phyloP scores from a whole-genome alignment of 2,888 invertebrate species.

The Tipula vernalis region DNA sequence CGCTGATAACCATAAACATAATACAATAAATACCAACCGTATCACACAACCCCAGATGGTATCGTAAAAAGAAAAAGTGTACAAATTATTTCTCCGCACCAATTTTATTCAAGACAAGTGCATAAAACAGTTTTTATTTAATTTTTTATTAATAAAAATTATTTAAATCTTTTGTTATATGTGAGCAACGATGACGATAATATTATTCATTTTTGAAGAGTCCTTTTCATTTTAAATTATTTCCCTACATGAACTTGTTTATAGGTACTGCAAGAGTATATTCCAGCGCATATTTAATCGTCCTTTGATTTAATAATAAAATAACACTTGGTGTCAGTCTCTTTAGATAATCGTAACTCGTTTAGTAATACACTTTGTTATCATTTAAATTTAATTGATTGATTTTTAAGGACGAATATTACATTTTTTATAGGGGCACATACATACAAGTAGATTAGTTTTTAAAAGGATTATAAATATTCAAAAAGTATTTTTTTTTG shows the following conservation, averaged over 20 bases:
- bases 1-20: neutral
- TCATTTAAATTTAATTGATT: neutral
- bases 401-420: neutral
- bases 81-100: neutral
- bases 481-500: neutral
- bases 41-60: neutral
- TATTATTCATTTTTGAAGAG: neutral
- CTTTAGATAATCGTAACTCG: neutral
- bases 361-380: neutral
- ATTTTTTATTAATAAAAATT: neutral
- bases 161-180: neutral
- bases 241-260: neutral
- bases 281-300: neutral
- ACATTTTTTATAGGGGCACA: neutral
- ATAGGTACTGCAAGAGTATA: neutral
- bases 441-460: neutral
- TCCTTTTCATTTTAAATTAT: neutral
- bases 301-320: neutral
- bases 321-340: neutral
- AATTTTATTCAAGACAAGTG: neutral
- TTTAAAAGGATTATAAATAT: neutral
- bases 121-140: neutral
- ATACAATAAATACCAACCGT: neutral
- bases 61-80: neutral
- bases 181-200: neutral